Evolutionary conservation across 92 coral and sea anemone genomes (phyloP).

Genomic region (Parazoanthus darwini): DNA sequence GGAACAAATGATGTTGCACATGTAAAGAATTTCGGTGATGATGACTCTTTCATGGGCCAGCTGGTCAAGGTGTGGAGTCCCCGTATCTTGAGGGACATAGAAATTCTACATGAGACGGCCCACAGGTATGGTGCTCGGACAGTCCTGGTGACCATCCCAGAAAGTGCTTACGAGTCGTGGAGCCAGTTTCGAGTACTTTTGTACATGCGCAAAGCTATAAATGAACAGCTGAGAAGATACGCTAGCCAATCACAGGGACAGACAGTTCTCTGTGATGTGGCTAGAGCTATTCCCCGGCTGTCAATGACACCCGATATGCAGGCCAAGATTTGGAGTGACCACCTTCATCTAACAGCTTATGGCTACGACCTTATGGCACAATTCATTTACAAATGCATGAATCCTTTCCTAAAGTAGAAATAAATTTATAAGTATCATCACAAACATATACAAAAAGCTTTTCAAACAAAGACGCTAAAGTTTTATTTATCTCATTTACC

Average conservation of each 20-base stretch:
- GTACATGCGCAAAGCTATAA: conserved; percentile 85
- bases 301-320: conserved; percentile 78
- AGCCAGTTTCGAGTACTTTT: conserved; percentile 83
- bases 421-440: not conserved
- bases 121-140: conserved; percentile 88
- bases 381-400: conserved; percentile 80
- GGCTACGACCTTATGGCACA: conserved; percentile 96
- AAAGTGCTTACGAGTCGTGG: conserved; percentile 98
- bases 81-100: conserved; percentile 86
- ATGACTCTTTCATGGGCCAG: conserved; percentile 92
- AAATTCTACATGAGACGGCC: conserved; percentile 79
- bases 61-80: conserved; percentile 92
- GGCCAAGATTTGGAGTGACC: conserved; percentile 87
- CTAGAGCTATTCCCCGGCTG: conserved; percentile 79
- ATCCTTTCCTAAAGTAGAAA: conserved; percentile 58
- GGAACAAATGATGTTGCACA: conserved; percentile 99
- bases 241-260: conserved; percentile 84
- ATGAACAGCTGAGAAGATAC: conserved; percentile 77
- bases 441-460: too few species aligned
- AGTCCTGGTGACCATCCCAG: conserved; percentile 90
- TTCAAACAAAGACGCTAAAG: not conserved
- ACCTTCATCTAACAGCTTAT: conserved; percentile 83
- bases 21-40: conserved; percentile 98
- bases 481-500: not conserved
- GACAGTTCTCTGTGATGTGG: conserved; percentile 90